Conservation (phyloP, 2,888 invertebrate species). For the Cataglyphis rosenhaueri region DNA sequence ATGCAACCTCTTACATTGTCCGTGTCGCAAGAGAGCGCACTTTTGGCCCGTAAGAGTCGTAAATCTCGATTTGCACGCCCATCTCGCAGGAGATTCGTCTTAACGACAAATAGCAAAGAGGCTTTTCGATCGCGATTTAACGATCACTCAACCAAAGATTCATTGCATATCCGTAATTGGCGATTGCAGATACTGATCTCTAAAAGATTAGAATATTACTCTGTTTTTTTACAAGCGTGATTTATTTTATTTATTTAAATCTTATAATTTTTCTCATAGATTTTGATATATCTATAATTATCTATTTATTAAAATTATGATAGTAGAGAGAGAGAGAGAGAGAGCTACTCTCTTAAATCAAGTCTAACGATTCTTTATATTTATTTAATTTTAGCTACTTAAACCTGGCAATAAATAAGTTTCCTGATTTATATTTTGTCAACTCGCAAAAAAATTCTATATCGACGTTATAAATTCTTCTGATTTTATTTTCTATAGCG, state of each 20-base stretch:
- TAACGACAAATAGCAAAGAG: conserved; percentile 35
- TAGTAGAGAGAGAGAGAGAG: not conserved
- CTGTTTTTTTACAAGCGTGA: not conserved
- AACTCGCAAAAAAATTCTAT: not conserved
- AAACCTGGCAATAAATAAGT: not conserved
- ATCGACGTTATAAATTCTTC: not conserved
- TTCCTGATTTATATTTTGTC: not conserved
- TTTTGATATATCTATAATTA: not conserved
- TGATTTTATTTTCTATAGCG: conserved; percentile 8
- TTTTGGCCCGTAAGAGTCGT: conserved; percentile 26
- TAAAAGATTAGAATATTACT: not conserved
- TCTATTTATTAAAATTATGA: not conserved
- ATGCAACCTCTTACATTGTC: conserved; percentile 58
- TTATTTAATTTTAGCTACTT: not conserved
- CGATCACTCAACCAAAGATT: not conserved
- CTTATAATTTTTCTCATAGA: not conserved
- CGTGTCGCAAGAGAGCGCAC: conserved; percentile 54
- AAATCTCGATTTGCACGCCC: conserved; percentile 44
- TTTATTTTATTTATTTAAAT: not conserved
- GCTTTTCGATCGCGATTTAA: conserved; percentile 15
- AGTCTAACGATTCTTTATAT: not conserved
- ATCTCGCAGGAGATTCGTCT: conserved; percentile 24
- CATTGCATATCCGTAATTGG: conserved; percentile 4
- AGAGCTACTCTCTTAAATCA: not conserved
- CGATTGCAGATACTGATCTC: not conserved